phyloP scores from a whole-genome alignment of 2,888 invertebrate genomes.

The Taphrorychus bicolor region DNA sequence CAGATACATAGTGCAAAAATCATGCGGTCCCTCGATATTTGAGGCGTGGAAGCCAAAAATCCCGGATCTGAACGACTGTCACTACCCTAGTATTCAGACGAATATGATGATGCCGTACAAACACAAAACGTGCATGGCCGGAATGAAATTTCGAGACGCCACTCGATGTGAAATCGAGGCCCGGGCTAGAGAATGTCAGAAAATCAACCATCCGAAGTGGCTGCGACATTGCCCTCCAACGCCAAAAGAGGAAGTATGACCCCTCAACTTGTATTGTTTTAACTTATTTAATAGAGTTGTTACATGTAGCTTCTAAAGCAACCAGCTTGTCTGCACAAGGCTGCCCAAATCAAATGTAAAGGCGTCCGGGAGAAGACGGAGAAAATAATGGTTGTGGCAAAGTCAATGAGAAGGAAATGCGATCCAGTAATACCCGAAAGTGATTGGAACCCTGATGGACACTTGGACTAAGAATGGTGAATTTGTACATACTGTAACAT shows the following conservation, averaged over 20 bases:
- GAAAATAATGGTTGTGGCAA: neutral
- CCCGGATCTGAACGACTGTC: slow-evolving; percentile 31
- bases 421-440: slow-evolving; percentile 34
- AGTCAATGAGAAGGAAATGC: slow-evolving; percentile 15
- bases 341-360: slow-evolving; percentile 15
- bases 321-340: no score
- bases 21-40: slow-evolving; percentile 45
- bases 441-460: slow-evolving; percentile 45
- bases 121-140: slow-evolving; percentile 22
- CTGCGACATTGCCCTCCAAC: slow-evolving; percentile 19
- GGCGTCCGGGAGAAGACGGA: slow-evolving; percentile 1
- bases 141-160: slow-evolving; percentile 13
- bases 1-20: slow-evolving; percentile 44
- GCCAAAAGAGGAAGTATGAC: slow-evolving; percentile 18
- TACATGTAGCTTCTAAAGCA: no score
- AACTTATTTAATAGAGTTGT: no score
- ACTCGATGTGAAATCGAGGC: slow-evolving; percentile 26
- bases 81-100: slow-evolving; percentile 8
- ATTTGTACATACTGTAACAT: no score
- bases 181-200: slow-evolving; percentile 32
- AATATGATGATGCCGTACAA: neutral
- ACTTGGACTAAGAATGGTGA: no score
- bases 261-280: no score
- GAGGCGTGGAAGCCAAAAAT: slow-evolving; percentile 49
- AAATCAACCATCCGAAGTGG: slow-evolving; percentile 24